phyloP scores from a whole-genome alignment of 1,140 invertebrate genomes.

The Bursaphelenchus mucronatus region DNA sequence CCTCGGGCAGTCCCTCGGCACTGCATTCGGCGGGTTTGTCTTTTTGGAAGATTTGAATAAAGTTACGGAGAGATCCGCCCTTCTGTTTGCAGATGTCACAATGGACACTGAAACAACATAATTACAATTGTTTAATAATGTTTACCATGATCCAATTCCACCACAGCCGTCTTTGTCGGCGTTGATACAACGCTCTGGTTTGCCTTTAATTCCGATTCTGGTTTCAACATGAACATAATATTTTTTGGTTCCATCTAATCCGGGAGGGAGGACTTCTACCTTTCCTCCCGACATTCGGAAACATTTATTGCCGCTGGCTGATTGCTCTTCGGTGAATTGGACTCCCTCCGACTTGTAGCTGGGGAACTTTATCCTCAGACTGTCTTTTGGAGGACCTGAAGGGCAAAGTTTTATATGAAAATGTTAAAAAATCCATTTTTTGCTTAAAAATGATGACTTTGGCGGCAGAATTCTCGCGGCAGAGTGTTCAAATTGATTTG shows the following conservation, averaged over 20 bases:
- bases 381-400: slow-evolving; percentile 46
- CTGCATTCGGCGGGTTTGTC: slow-evolving; percentile 42
- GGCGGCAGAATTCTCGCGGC: no score
- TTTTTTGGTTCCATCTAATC: slow-evolving; percentile 41
- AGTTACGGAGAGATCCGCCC: slow-evolving; percentile 42
- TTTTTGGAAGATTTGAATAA: slow-evolving; percentile 46
- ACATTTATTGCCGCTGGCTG: slow-evolving; percentile 44
- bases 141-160: slow-evolving; percentile 41
- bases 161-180: slow-evolving; percentile 46
- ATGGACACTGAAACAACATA: slow-evolving; percentile 23
- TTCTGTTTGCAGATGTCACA: slow-evolving; percentile 44
- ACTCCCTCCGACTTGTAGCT: slow-evolving; percentile 45
- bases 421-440: no score
- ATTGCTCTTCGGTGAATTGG: slow-evolving; percentile 43
- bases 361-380: slow-evolving; percentile 44
- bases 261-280: slow-evolving; percentile 40
- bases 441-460: no score
- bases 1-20: slow-evolving; percentile 34
- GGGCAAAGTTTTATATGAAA: background rate
- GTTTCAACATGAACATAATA: slow-evolving; percentile 50
- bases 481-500: no score
- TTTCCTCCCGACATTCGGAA: slow-evolving; percentile 48
- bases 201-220: slow-evolving; percentile 48
- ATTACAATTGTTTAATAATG: no score
- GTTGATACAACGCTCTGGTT: slow-evolving; percentile 48